These are phyloP conservation scores for Sphecodes monilicornis DNA, from an alignment of 2,888 invertebrate genomes.

Conservation along the genomic window DNA sequence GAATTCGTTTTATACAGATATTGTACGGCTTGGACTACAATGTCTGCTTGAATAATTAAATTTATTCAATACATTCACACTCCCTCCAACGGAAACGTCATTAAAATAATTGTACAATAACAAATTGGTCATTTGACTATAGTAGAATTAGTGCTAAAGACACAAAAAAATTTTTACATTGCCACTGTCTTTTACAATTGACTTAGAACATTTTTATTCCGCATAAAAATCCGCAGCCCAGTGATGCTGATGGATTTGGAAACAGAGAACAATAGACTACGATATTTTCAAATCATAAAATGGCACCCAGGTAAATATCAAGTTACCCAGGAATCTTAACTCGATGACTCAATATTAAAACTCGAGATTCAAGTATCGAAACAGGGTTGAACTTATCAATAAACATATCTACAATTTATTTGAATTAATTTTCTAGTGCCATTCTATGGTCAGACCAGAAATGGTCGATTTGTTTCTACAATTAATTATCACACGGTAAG, in stretches of 20 bases:
- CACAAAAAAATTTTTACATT: no score
- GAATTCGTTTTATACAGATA: no score
- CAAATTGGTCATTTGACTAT: no score
- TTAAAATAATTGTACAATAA: no score
- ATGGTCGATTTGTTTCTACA: slow-evolving; percentile 6
- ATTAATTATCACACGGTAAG: slow-evolving; percentile 1
- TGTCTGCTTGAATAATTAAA: no score
- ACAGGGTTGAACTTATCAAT: background rate
- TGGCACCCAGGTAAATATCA: background rate
- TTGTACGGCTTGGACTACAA: no score
- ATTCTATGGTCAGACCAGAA: background rate
- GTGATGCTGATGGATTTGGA: background rate
- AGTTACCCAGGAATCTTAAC: background rate
- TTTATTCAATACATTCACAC: no score
- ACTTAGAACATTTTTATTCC: background rate
- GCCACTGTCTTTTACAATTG: background rate
- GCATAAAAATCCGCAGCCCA: background rate
- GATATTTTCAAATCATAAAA: background rate
- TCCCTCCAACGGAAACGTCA: no score
- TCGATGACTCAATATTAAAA: background rate
- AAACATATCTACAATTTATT: background rate
- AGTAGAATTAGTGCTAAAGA: no score
- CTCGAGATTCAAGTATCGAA: background rate
- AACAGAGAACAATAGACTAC: background rate
- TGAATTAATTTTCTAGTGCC: background rate